Percentiles rank a stretch among this genome's conserved stretches.
Conservation (phyloP, 1,140 invertebrate species). For the Archivesica marissinica region DNA sequence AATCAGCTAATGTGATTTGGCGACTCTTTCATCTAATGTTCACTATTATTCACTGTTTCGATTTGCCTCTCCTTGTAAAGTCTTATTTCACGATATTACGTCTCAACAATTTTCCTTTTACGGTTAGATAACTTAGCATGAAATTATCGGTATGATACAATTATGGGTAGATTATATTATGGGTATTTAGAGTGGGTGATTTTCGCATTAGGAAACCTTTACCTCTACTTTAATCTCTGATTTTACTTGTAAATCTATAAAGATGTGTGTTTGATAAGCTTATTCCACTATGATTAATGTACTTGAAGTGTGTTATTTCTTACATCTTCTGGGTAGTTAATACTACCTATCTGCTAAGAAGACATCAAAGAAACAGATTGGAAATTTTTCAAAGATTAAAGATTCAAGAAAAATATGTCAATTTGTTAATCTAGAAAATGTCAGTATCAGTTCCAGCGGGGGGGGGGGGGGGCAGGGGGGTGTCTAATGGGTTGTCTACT, state of each 20-base stretch:
- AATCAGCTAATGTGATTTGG: conserved; percentile 56
- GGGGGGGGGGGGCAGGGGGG: too few relatives aligned
- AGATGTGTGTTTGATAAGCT: conserved; percentile 9
- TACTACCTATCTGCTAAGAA: not conserved
- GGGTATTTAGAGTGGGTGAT: conserved; percentile 25
- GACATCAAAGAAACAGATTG: not conserved
- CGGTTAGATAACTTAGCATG: conserved; percentile 18
- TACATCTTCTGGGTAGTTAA: not conserved
- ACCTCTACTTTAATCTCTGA: conserved; percentile 15
- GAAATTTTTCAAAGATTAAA: too few relatives aligned
- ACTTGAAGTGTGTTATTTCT: not conserved
- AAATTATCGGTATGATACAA: not conserved
- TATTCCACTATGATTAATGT: conserved; percentile 23
- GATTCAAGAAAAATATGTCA: conserved; percentile 12
- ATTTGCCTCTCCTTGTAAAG: conserved; percentile 31
- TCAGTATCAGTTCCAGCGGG: too few relatives aligned
- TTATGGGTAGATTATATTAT: conserved; percentile 16
- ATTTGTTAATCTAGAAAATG: not conserved
- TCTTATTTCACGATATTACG: conserved; percentile 19
- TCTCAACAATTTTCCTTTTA: not conserved
- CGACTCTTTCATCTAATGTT: conserved; percentile 46
- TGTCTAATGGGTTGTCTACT: too few relatives aligned
- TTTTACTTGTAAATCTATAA: not conserved
- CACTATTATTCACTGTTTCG: not conserved
- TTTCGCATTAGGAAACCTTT: conserved; percentile 5